A percentile compares a stretch with the other conserved stretches of the same genome.
Evolutionary conservation across 1,140 invertebrate genomes (phyloP).

Genomic region (Thaumetopoea pityocampa): DNA sequence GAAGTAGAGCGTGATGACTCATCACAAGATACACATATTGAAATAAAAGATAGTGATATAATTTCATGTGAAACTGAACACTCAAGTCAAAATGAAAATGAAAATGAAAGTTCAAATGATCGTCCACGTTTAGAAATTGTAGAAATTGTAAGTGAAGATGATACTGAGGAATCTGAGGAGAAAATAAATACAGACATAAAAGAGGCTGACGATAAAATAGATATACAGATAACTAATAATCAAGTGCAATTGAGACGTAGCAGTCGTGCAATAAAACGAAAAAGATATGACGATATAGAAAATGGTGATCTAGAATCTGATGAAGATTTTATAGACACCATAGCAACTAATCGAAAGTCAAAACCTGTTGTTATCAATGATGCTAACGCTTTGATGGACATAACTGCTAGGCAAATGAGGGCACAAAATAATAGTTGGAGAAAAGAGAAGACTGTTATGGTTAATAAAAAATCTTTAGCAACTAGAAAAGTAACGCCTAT

Average conservation of each 20-base stretch:
- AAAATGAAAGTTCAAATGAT: slow-evolving; percentile 27
- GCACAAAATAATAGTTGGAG: too few relatives aligned
- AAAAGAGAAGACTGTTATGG: too few relatives aligned
- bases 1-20: slow-evolving; percentile 35
- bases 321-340: slow-evolving; percentile 79
- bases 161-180: slow-evolving; percentile 29
- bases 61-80: slow-evolving; percentile 32
- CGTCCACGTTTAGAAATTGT: slow-evolving; percentile 35
- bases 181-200: slow-evolving; percentile 26
- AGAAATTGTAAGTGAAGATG: slow-evolving; percentile 45
- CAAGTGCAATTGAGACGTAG: slow-evolving; percentile 77
- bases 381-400: too few relatives aligned
- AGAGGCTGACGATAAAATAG: slow-evolving; percentile 32
- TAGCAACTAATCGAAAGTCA: slow-evolving; percentile 80
- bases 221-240: slow-evolving; percentile 23
- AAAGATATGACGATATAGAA: slow-evolving; percentile 79
- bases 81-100: slow-evolving; percentile 26
- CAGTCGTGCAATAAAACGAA: slow-evolving; percentile 80
- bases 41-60: slow-evolving; percentile 31
- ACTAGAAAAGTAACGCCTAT: slow-evolving; percentile 24
- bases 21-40: slow-evolving; percentile 29
- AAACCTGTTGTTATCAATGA: slow-evolving; percentile 88
- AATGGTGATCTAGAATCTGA: slow-evolving; percentile 80
- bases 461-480: slow-evolving; percentile 66
- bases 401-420: too few relatives aligned